These are phyloP conservation scores for Torymus auratus DNA, from an alignment of 2,888 invertebrate species.

Conservation along the genomic window DNA sequence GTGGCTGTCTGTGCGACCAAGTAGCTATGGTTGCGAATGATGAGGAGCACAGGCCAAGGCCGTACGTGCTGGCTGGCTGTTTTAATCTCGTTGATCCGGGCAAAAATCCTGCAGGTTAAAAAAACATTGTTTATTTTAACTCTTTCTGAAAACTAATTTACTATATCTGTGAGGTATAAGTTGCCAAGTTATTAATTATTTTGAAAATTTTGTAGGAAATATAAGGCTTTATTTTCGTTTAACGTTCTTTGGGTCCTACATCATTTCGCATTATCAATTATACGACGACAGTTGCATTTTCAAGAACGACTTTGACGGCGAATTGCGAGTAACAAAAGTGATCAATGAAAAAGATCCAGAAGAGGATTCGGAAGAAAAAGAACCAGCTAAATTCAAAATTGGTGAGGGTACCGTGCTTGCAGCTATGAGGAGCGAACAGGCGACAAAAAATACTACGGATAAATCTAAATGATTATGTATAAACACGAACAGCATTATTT, in stretches of 20 bases:
- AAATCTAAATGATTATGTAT: not conserved
- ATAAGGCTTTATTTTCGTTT: slow-evolving; percentile 68
- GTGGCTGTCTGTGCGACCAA: slow-evolving; percentile 73
- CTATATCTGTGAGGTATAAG: no score
- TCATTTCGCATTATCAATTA: slow-evolving; percentile 69
- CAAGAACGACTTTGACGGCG: slow-evolving; percentile 65
- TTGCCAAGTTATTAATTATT: not conserved
- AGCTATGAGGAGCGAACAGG: slow-evolving; percentile 15
- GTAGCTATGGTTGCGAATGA: slow-evolving; percentile 72
- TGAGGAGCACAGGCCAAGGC: slow-evolving; percentile 67
- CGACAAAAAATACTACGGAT: not conserved
- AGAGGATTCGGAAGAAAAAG: not conserved
- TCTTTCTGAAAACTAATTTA: no score
- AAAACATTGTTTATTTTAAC: not conserved
- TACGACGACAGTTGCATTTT: slow-evolving; percentile 65
- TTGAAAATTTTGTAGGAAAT: slow-evolving; percentile 61
- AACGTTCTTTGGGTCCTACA: slow-evolving; percentile 68
- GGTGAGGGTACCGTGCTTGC: slow-evolving; percentile 28
- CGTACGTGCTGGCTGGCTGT: slow-evolving; percentile 66
- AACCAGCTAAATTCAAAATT: slow-evolving; percentile 37
- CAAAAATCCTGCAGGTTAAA: slow-evolving; percentile 64
- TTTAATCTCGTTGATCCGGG: slow-evolving; percentile 70
- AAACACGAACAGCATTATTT: no score
- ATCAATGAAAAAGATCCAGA: slow-evolving; percentile 35
- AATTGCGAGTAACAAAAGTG: slow-evolving; percentile 66